These are phyloP conservation scores for Adela reaumurella DNA, from an alignment of 2,888 invertebrate species.

Conservation along the genomic window DNA sequence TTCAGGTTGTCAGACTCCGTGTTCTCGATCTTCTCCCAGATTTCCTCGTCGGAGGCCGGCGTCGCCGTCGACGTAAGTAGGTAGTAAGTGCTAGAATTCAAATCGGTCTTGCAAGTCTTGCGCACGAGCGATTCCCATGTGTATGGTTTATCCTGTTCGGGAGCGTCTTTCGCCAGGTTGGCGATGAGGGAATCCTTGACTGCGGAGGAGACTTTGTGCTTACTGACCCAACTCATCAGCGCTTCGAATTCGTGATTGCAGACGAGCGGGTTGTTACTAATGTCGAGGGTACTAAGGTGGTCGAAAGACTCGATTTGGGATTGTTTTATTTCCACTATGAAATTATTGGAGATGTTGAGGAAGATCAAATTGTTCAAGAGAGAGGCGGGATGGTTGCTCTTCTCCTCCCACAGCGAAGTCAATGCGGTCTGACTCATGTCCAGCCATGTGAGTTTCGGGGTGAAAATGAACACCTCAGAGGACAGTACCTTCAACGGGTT, in stretches of 20 bases:
- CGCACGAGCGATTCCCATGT: conserved; percentile 48
- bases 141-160: conserved; percentile 32
- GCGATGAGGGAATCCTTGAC: conserved; percentile 34
- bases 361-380: conserved; percentile 53
- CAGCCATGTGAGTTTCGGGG: conserved; percentile 60
- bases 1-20: conserved; percentile 32
- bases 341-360: conserved; percentile 60
- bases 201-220: conserved; percentile 54
- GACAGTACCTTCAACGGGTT: conserved; percentile 68
- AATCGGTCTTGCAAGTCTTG: conserved; percentile 34
- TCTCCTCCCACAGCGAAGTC: conserved; percentile 62
- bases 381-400: conserved; percentile 35
- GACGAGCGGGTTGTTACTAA: conserved; percentile 63
- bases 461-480: conserved; percentile 62
- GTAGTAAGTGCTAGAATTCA: conserved; percentile 32
- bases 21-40: conserved; percentile 44
- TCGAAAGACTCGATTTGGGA: conserved; percentile 58
- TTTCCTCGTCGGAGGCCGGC: conserved; percentile 36
- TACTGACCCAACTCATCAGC: conserved; percentile 62
- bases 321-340: conserved; percentile 51
- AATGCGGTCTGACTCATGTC: conserved; percentile 70
- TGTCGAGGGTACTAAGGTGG: conserved; percentile 57
- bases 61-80: conserved; percentile 14
- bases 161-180: conserved; percentile 32
- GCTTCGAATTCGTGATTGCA: conserved; percentile 67